phyloP scores from a whole-genome alignment of 2,113 vertebrate genomes.

The Eleginops maclovinus region DNA sequence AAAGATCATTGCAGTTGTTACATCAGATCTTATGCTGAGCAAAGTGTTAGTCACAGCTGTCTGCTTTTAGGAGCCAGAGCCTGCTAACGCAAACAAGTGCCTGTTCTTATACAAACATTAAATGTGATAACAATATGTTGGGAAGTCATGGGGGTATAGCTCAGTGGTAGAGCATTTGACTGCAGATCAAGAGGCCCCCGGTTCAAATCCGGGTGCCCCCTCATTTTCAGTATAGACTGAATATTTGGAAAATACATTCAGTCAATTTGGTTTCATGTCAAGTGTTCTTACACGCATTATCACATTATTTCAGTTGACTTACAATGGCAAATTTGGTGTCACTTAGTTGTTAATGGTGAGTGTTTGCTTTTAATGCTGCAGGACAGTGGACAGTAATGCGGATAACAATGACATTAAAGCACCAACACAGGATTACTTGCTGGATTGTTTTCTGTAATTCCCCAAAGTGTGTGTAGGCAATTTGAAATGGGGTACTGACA shows the following conservation, averaged over 20 bases:
- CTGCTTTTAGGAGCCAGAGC: not conserved
- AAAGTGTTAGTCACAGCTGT: not conserved
- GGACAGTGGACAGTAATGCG: too few relatives aligned
- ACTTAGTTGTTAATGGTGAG: too few relatives aligned
- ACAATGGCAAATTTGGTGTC: too few relatives aligned
- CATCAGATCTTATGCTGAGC: slow-evolving; percentile 19
- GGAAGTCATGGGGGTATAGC: slow-evolving; percentile 85
- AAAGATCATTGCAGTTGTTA: slow-evolving; percentile 18
- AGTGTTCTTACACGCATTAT: too few relatives aligned
- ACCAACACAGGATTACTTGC: too few relatives aligned
- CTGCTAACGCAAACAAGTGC: not conserved
- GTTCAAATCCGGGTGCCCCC: slow-evolving; percentile 92
- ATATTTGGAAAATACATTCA: not conserved
- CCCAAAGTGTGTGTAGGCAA: too few relatives aligned
- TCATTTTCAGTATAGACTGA: slow-evolving; percentile 29
- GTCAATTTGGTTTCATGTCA: too few relatives aligned
- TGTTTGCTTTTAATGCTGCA: too few relatives aligned
- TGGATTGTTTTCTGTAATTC: too few relatives aligned
- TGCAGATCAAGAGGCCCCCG: slow-evolving; percentile 94
- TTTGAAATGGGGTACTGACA: too few relatives aligned
- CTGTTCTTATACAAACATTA: not conserved
- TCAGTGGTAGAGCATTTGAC: slow-evolving; percentile 96
- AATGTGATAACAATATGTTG: accelerated
- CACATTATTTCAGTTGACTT: too few relatives aligned
- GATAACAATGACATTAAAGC: too few relatives aligned